Conservation (phyloP, 2,888 invertebrate genomes). For the Podotricha telesiphe region DNA sequence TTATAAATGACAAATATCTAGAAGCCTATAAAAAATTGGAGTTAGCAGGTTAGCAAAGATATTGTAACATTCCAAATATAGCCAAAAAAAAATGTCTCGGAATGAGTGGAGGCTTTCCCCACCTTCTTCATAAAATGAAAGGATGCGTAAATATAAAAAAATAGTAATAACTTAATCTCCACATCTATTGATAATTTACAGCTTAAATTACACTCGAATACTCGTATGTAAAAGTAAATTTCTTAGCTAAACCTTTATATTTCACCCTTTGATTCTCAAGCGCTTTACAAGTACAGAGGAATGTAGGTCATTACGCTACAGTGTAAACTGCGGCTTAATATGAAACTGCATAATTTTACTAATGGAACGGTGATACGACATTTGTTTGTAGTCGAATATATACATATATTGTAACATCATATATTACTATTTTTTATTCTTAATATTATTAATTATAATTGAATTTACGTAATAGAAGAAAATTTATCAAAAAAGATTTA, state of each 20-base stretch:
- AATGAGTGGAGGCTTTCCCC: too few relatives aligned
- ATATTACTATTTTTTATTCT: neutral
- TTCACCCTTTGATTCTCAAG: constrained; percentile 16
- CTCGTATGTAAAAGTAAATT: neutral
- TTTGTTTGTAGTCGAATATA: constrained; percentile 1
- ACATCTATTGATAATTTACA: neutral
- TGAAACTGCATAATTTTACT: constrained; percentile 36
- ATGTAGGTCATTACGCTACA: constrained; percentile 30
- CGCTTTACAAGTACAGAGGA: neutral
- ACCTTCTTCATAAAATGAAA: too few relatives aligned
- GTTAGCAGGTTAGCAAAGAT: too few relatives aligned
- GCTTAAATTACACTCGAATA: neutral
- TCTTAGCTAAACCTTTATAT: constrained; percentile 18
- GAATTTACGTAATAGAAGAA: too few relatives aligned
- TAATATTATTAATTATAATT: neutral
- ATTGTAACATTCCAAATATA: too few relatives aligned
- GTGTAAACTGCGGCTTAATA: constrained; percentile 34
- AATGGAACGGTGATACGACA: constrained; percentile 33
- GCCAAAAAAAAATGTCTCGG: too few relatives aligned
- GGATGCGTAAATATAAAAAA: too few relatives aligned
- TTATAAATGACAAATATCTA: too few relatives aligned
- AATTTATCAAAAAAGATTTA: too few relatives aligned
- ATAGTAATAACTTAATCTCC: neutral
- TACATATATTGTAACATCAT: too few relatives aligned
- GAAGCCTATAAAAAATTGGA: too few relatives aligned